These are phyloP conservation scores for Alauda arvensis DNA, from an alignment of 2,797 vertebrate species.

Conservation along the genomic window DNA sequence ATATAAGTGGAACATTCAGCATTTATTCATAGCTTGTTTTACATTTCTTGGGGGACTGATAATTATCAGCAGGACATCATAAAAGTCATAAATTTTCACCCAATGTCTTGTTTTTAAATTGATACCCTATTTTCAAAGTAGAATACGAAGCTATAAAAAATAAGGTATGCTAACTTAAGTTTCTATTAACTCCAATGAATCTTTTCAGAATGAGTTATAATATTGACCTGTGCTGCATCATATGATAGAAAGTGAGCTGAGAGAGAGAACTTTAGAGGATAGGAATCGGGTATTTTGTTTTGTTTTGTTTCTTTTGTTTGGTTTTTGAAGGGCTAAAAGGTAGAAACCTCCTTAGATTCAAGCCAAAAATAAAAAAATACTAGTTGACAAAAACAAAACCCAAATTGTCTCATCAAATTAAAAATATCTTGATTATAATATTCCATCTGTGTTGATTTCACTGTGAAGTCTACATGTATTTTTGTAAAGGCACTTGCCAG, in stretches of 20 bases:
- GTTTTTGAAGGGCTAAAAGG: neutral
- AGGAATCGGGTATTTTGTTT: accelerated
- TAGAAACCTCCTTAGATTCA: neutral
- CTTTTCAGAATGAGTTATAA: neutral
- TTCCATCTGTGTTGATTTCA: neutral
- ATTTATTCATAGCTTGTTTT: neutral
- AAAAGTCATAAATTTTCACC: neutral
- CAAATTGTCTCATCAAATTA: neutral
- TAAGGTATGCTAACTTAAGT: neutral
- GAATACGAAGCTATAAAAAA: neutral
- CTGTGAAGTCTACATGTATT: neutral
- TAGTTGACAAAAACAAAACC: neutral
- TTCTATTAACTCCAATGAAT: neutral
- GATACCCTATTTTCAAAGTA: neutral
- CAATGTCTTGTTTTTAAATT: neutral
- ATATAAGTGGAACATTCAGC: neutral
- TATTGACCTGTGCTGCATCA: neutral
- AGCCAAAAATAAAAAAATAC: neutral
- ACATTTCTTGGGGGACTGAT: neutral
- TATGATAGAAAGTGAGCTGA: neutral
- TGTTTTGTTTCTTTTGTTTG: neutral
- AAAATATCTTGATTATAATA: neutral
- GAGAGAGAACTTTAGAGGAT: neutral
- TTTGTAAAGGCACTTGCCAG: neutral
- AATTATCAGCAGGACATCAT: neutral